These are phyloP conservation scores for Drosophila busckii DNA, from an alignment of 1,140 invertebrate genomes.

Conservation along the genomic window DNA sequence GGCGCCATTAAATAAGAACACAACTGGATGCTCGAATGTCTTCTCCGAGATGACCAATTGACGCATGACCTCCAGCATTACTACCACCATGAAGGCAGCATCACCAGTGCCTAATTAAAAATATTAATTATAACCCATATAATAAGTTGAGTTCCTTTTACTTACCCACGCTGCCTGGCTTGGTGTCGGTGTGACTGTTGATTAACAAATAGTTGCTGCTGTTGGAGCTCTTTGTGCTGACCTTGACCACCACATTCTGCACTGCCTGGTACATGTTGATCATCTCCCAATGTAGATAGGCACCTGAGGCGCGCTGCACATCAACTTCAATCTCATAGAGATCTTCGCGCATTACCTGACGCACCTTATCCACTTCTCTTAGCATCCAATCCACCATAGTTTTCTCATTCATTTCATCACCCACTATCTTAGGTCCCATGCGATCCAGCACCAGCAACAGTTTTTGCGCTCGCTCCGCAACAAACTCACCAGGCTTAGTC, in stretches of 20 bases:
- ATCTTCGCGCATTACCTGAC: constrained; percentile 33
- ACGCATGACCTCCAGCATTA: constrained; percentile 92
- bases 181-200: constrained; percentile 96
- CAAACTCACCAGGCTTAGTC: constrained; percentile 38
- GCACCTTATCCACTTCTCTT: constrained; percentile 56
- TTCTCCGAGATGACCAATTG: constrained; percentile 84
- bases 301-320: constrained; percentile 83
- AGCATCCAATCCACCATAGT: constrained; percentile 81
- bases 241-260: constrained; percentile 88
- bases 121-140: neutral
- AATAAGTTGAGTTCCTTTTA: neutral
- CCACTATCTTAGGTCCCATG: constrained; percentile 84
- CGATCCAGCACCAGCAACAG: constrained; percentile 83
- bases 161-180: constrained; percentile 86
- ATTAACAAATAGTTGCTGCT: constrained; percentile 84
- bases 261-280: constrained; percentile 85
- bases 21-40: constrained; percentile 84
- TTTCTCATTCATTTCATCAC: constrained; percentile 84
- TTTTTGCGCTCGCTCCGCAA: constrained; percentile 59
- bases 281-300: constrained; percentile 88
- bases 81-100: constrained; percentile 85
- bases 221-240: constrained; percentile 80
- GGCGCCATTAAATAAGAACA: constrained; percentile 94
- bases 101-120: constrained; percentile 85
- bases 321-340: constrained; percentile 61